Evolutionary conservation across 2,797 vertebrate genomes (phyloP).

Genomic region (Ciconia nigra): DNA sequence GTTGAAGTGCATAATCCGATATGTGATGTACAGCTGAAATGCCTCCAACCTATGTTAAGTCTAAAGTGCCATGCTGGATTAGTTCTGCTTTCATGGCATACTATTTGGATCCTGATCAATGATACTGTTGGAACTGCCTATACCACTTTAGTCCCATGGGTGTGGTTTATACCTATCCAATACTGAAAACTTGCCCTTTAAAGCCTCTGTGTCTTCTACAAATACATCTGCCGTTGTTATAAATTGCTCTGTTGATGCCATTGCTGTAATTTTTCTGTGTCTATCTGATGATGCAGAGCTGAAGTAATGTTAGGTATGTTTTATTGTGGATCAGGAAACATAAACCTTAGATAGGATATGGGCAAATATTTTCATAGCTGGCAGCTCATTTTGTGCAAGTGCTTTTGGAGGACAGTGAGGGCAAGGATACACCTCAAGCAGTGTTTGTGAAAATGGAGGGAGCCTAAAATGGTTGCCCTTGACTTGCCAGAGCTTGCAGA

Average conservation of each 20-base stretch:
- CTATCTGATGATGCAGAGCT: not conserved
- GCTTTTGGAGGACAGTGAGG: not conserved
- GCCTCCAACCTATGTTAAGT: not conserved
- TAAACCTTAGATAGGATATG: not conserved
- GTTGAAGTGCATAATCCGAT: not conserved
- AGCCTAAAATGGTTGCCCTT: not conserved
- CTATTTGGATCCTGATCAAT: not conserved
- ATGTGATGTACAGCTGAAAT: not conserved
- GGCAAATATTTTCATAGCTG: not conserved
- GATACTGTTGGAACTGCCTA: not conserved
- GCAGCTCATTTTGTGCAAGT: not conserved
- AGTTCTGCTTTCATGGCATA: not conserved
- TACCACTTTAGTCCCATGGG: not conserved
- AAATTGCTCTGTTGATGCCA: not conserved
- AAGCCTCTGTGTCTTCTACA: not conserved
- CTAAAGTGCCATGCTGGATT: not conserved
- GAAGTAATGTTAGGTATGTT: not conserved
- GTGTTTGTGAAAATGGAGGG: not conserved
- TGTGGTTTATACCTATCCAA: not conserved
- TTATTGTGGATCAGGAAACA: not conserved
- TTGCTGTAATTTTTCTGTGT: not conserved
- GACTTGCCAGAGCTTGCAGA: not conserved
- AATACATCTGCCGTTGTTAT: no score
- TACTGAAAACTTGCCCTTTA: not conserved
- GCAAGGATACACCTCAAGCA: not conserved